Evolutionary conservation across 2,797 vertebrate genomes (phyloP), one percentile per base, ranked within the genome.

Genomic region (Rhabdomys pumilio): DNA sequence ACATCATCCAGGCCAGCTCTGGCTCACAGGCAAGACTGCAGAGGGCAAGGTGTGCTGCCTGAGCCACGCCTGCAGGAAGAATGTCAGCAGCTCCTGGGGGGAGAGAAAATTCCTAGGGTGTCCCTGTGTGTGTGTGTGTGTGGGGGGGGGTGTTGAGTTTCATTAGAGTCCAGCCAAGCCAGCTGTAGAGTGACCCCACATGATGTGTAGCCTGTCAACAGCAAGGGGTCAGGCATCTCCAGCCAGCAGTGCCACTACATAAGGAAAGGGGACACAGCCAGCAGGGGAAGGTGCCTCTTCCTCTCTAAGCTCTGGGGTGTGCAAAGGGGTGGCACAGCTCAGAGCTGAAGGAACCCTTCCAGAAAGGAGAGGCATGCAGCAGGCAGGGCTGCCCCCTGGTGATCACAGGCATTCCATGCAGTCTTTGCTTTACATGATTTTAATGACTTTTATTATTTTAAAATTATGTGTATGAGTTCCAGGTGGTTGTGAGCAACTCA

Each of bases 331-430:
- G 84, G 24, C 87, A 73, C 1, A 38, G 77, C 11, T 44, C 26
- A 1, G 6, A 1, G 79, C 19, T 34, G 26, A 89, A 91, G 34
- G 24, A 93, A 69, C 26, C 11, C 44, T 55, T 82, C 41, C 34
- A n/a, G 19, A 90, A 14, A 6, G 65, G 15, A 29, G 69, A 69
- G 63, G 69, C 59, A 75, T 31, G 38, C 24, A 53, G 86, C 72
- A 8, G 63, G 65, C 94, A 61, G 69, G 34, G 41, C 22, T 5
- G 80, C 97, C 96, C 96, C 86, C 98, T 96, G 89, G 93, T 11
- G 98, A 96, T 50, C 50, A 50, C 17, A 13, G 34, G 29, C 31
- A 20, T 53, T 96, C 72, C 83, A 76, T 91, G 72, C 93, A 92
- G 93, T 79, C 89, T 81, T 69, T 11, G 31, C 76, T 77, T 67